Evolutionary conservation across 2,113 vertebrate genomes (phyloP).

Genomic region (Plecturocebus donacophilus): DNA sequence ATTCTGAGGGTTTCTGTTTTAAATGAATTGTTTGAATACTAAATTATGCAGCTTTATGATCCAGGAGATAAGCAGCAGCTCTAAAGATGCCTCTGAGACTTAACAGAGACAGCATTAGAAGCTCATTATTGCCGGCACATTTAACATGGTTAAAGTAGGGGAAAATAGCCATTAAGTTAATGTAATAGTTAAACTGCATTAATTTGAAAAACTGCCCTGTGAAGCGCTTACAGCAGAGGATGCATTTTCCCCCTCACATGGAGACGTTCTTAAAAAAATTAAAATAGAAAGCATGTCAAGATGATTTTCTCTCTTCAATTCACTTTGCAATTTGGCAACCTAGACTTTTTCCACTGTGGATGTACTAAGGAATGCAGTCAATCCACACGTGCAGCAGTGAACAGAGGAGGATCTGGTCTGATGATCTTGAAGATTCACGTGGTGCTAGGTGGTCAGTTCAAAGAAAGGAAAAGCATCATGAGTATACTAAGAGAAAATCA

Average conservation of each 20-base stretch:
- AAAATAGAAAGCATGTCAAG: conserved; percentile 52
- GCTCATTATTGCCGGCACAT: conserved; percentile 89
- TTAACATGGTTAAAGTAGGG: conserved; percentile 89
- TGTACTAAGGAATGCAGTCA: neutral
- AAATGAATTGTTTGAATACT: conserved; percentile 91
- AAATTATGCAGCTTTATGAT: conserved; percentile 91
- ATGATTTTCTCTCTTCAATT: neutral
- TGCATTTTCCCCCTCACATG: neutral
- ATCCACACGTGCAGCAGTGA: fast-evolving
- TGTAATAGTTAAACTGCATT: conserved; percentile 90
- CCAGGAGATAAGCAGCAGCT: conserved; percentile 87
- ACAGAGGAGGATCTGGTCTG: fast-evolving
- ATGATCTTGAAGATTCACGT: fast-evolving
- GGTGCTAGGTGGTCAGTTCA: neutral
- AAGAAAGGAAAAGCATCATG: neutral
- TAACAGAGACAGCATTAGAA: conserved; percentile 87
- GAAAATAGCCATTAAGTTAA: conserved; percentile 90
- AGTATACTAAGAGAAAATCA: neutral
- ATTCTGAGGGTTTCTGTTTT: conserved; percentile 84
- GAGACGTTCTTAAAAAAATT: conserved; percentile 56
- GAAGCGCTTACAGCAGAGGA: conserved; percentile 76
- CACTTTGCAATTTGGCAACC: neutral
- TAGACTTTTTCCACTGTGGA: neutral
- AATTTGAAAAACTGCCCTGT: conserved; percentile 86
- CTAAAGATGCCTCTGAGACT: conserved; percentile 90